Evolutionary conservation across 2,113 vertebrate species (phyloP).

Genomic region (Microtus ochrogaster): DNA sequence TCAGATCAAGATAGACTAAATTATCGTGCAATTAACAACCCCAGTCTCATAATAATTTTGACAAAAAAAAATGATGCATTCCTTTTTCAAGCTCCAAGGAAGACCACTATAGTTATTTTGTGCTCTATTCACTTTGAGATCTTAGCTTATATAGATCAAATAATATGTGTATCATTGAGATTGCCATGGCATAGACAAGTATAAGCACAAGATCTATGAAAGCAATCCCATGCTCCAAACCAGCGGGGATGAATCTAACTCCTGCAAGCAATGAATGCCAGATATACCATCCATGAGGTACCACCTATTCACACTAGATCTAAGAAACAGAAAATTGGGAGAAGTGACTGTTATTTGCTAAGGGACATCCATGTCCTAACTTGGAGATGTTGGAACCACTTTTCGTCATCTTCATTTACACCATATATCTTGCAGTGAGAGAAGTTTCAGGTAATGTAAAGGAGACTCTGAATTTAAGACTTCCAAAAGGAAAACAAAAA

Average conservation of each 20-base stretch:
- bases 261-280: neutral
- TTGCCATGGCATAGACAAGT: conserved; percentile 22
- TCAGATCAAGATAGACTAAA: neutral
- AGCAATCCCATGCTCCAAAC: neutral
- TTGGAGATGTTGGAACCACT: neutral
- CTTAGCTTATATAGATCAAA: neutral
- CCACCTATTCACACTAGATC: neutral
- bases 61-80: neutral
- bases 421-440: neutral
- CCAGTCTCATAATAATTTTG: neutral
- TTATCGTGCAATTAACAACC: neutral
- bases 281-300: neutral
- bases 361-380: neutral
- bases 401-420: neutral
- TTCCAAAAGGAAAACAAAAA: neutral
- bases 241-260: neutral
- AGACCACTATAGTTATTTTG: neutral
- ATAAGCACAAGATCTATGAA: conserved; percentile 14
- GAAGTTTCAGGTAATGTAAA: neutral
- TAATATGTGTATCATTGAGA: neutral
- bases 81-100: neutral
- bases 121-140: neutral
- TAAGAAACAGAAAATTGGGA: conserved; percentile 13
- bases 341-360: neutral
- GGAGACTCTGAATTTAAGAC: neutral